Conservation (phyloP, 2,113 vertebrate species). For the Scomber scombrus region DNA sequence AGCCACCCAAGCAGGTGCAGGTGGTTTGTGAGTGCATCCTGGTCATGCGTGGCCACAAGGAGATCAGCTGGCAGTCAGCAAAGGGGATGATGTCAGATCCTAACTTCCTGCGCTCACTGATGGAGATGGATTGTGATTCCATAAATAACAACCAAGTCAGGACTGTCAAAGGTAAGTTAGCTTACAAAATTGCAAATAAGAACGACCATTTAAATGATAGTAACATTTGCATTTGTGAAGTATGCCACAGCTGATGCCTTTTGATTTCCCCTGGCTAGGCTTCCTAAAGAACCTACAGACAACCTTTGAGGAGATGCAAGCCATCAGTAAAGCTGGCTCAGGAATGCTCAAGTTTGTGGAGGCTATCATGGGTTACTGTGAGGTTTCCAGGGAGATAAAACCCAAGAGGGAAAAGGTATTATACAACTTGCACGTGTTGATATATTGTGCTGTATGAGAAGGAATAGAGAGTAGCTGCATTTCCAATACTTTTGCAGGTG, state of each 20-base stretch:
- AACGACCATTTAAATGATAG: neutral
- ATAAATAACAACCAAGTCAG: constrained; percentile 88
- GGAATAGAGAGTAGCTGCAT: neutral
- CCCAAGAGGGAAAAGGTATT: constrained; percentile 95
- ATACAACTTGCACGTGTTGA: neutral
- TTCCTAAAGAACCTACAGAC: constrained; percentile 92
- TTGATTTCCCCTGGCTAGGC: constrained; percentile 80
- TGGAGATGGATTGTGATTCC: constrained; percentile 93
- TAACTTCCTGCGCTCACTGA: constrained; percentile 91
- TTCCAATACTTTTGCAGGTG: constrained; percentile 83
- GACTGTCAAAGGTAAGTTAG: constrained; percentile 88
- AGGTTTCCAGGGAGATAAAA: constrained; percentile 92
- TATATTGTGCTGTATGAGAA: neutral
- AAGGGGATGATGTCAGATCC: constrained; percentile 98
- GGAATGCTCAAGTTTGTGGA: constrained; percentile 98
- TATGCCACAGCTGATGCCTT: neutral
- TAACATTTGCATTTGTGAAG: neutral
- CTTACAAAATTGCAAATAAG: neutral
- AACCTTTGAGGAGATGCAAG: constrained; percentile 92
- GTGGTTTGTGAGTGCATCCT: constrained; percentile 95
- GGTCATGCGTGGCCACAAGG: constrained; percentile 93
- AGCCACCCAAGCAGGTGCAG: constrained; percentile 95
- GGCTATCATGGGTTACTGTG: constrained; percentile 94
- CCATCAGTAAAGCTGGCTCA: constrained; percentile 93
- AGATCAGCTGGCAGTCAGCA: constrained; percentile 94